These are phyloP conservation scores for Philhelius pedissequus DNA, from an alignment of 2,888 invertebrate species.

Conservation along the genomic window DNA sequence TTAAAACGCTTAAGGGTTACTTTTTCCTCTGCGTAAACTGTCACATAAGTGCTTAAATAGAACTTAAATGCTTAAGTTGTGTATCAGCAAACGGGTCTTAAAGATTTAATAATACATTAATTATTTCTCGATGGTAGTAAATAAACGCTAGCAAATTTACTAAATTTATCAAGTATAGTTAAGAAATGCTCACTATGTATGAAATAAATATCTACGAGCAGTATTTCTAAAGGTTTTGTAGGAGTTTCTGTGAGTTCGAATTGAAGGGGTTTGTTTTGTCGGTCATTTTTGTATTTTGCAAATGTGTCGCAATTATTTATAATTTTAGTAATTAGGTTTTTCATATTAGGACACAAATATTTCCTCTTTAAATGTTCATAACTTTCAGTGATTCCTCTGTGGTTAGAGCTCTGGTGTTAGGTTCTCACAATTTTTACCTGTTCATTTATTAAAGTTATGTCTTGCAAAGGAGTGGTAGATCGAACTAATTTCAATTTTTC, in stretches of 20 bases:
- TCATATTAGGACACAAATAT: neutral
- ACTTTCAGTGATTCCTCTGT: neutral
- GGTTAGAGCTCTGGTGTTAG: neutral
- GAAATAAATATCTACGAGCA: neutral
- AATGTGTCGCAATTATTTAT: neutral
- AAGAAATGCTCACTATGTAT: neutral
- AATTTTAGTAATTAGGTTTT: neutral
- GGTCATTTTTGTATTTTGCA: too few relatives aligned
- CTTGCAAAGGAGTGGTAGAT: neutral
- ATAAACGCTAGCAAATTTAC: slow-evolving; percentile 5
- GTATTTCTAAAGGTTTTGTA: neutral
- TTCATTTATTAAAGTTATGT: neutral
- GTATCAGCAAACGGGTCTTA: too few relatives aligned
- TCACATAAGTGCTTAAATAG: too few relatives aligned
- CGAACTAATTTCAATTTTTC: neutral
- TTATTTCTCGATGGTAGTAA: neutral
- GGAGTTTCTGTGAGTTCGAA: neutral
- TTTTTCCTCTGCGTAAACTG: too few relatives aligned
- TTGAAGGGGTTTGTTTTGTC: neutral
- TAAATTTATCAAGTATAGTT: neutral
- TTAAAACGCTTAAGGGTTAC: too few relatives aligned
- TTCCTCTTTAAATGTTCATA: neutral
- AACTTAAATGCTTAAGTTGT: too few relatives aligned
- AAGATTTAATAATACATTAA: neutral
- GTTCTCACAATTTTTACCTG: neutral